Percentiles rank a stretch among this genome's conserved stretches.
Conservation (phyloP, 2,888 invertebrate species). For the Capitulum mitella region DNA sequence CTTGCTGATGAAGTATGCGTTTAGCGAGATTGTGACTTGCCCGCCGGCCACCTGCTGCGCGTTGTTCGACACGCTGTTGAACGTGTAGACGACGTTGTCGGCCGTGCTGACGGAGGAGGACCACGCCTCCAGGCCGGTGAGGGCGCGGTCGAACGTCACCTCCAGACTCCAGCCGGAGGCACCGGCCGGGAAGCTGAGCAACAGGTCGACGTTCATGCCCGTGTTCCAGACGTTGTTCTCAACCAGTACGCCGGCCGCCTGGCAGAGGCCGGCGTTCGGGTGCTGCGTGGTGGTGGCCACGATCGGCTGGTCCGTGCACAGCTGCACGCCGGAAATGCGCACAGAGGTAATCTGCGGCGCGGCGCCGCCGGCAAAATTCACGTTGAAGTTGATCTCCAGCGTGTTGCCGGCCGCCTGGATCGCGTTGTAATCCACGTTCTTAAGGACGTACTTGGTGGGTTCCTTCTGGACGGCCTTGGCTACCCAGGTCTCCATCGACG, state of each 20-base stretch:
- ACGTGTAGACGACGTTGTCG: constrained; percentile 24
- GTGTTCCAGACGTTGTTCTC: background rate
- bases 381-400: constrained; percentile 9
- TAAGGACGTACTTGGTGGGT: constrained; percentile 21
- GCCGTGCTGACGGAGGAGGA: constrained; percentile 20
- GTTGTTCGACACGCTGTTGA: constrained; percentile 29
- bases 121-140: constrained; percentile 27
- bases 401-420: constrained; percentile 27
- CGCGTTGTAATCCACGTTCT: constrained; percentile 29
- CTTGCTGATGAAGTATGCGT: constrained; percentile 6
- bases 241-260: background rate
- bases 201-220: background rate
- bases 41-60: constrained; percentile 25
- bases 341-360: background rate
- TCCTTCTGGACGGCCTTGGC: background rate
- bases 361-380: background rate
- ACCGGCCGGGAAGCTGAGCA: background rate
- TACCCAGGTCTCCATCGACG: background rate
- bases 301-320: background rate
- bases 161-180: background rate
- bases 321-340: background rate
- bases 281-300: background rate
- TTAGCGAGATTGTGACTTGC: constrained; percentile 15
- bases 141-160: background rate
- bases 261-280: background rate